Evolutionary conservation across 2,888 invertebrate genomes (phyloP).

Genomic region (Epistrophe grossulariae): DNA sequence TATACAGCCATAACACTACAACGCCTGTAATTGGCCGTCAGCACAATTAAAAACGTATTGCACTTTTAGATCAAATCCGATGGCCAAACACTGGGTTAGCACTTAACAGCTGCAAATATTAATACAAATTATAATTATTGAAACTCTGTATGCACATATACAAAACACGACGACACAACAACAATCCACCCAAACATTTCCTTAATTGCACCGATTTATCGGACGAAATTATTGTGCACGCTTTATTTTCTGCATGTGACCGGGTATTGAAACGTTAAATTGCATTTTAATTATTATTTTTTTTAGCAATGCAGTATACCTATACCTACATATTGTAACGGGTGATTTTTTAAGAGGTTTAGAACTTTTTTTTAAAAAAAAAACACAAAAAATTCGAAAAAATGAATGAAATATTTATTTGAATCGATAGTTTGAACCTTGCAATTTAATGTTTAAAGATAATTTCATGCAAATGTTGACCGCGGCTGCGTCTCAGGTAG

Average conservation of each 20-base stretch:
- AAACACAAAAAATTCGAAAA: too few relatives aligned
- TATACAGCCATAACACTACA: not conserved
- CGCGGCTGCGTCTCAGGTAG: too few relatives aligned
- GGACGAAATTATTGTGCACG: not conserved
- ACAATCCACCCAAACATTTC: not conserved
- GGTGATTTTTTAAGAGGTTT: too few relatives aligned
- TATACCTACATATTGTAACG: too few relatives aligned
- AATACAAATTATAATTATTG: slow-evolving; percentile 15
- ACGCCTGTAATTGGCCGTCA: not conserved
- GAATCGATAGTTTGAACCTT: too few relatives aligned
- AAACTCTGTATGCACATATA: not conserved
- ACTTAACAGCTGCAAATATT: slow-evolving; percentile 31
- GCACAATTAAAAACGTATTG: slow-evolving; percentile 23
- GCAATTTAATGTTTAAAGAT: too few relatives aligned
- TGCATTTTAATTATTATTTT: slow-evolving; percentile 43
- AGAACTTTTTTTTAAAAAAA: too few relatives aligned
- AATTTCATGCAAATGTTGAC: too few relatives aligned
- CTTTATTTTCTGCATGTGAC: slow-evolving; percentile 12
- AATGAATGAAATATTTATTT: too few relatives aligned
- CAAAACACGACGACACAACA: too few relatives aligned
- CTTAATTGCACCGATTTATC: slow-evolving; percentile 14
- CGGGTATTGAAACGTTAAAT: slow-evolving; percentile 12
- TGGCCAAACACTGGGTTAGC: slow-evolving; percentile 19
- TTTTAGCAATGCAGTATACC: not conserved
- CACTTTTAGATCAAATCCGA: slow-evolving; percentile 5